Evolutionary conservation across 1,140 invertebrate genomes (phyloP).

Genomic region (Brachionus rotundiformis): DNA sequence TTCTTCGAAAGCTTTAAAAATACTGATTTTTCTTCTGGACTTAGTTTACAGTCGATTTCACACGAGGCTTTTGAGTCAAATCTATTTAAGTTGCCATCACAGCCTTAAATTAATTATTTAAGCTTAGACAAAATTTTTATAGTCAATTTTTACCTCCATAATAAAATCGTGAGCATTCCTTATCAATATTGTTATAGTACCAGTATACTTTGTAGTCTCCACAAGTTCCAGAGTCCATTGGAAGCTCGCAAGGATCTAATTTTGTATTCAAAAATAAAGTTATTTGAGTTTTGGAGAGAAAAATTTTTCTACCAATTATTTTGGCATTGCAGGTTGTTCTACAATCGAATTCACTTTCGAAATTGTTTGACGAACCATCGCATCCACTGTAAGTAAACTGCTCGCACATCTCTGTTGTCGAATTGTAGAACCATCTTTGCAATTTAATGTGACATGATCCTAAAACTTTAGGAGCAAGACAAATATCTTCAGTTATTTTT

Average conservation of each 20-base stretch:
- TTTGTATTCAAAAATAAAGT: not conserved
- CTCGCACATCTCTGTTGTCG: conserved; percentile 79
- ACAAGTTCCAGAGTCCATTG: conserved; percentile 34
- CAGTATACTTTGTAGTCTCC: conserved; percentile 48
- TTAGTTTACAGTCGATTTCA: conserved; percentile 56
- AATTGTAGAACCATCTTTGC: conserved; percentile 82
- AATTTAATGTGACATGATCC: conserved; percentile 73
- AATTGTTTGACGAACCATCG: conserved; percentile 83
- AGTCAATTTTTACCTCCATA: conserved; percentile 57
- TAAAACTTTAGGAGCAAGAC: conserved; percentile 73
- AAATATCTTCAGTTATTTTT: conserved; percentile 69
- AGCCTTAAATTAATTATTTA: conserved; percentile 25
- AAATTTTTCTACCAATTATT: conserved; percentile 15
- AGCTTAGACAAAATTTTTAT: no score
- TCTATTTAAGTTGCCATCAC: conserved; percentile 63
- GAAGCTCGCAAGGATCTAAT: conserved; percentile 35
- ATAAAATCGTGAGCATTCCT: conserved; percentile 41
- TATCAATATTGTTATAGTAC: conserved; percentile 24
- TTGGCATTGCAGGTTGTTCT: conserved; percentile 71
- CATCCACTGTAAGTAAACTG: conserved; percentile 93
- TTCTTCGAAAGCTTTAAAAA: conserved; percentile 9
- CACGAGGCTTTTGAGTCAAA: conserved; percentile 75
- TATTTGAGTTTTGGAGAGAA: not conserved
- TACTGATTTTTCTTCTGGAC: conserved; percentile 13
- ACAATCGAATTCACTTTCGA: conserved; percentile 79